Evolutionary conservation across 2,113 vertebrate genomes (phyloP).

Genomic region (Xiphias gladius): DNA sequence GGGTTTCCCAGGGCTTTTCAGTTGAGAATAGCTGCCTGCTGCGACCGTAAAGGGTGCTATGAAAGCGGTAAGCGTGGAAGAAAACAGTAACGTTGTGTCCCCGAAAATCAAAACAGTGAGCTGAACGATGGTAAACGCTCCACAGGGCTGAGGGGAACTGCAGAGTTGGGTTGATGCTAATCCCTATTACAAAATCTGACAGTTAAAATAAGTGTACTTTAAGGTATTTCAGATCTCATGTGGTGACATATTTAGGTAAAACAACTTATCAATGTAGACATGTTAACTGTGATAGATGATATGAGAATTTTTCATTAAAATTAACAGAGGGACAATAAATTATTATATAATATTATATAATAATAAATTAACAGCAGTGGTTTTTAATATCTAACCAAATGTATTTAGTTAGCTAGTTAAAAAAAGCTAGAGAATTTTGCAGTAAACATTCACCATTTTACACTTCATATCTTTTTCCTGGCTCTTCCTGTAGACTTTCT

Average conservation of each 20-base stretch:
- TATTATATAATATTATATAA: background rate
- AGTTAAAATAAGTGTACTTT: background rate
- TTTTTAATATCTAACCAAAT: background rate
- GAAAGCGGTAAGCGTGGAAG: no score
- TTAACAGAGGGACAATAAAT: background rate
- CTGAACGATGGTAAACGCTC: no score
- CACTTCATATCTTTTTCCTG: background rate
- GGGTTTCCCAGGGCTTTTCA: no score
- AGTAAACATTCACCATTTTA: background rate
- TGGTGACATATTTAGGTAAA: background rate
- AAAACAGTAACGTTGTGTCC: no score
- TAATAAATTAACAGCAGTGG: no score
- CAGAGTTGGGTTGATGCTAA: no score
- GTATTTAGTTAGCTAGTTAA: background rate
- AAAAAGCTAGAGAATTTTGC: background rate
- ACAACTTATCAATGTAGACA: background rate
- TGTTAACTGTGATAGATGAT: background rate
- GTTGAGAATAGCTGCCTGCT: no score
- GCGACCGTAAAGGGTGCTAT: no score
- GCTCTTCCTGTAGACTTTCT: slow-evolving; percentile 33
- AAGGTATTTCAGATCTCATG: background rate
- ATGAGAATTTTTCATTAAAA: background rate
- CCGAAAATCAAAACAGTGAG: no score
- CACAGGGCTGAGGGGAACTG: no score
- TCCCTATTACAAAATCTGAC: no score